Evolutionary conservation across 2,797 vertebrate genomes (phyloP), one percentile per base, ranked within the genome.

Genomic region (Cossypha niveicapilla): DNA sequence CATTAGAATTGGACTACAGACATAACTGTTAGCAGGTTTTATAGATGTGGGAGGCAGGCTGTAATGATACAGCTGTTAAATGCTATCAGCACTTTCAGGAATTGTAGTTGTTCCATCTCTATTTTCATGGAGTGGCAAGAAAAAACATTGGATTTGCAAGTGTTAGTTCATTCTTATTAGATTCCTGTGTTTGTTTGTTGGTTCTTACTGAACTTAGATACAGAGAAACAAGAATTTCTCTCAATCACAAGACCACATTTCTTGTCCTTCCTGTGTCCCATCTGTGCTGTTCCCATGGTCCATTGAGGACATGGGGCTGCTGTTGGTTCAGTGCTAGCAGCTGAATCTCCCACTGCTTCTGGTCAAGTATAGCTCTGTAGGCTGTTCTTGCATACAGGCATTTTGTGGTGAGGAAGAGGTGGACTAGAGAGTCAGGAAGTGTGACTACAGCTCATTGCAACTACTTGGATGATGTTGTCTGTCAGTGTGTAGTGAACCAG

Each of bases 281-380:
- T n/a, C n/a, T n/a, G n/a, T 25, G 35, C 37, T 70, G 17, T 39
- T 77, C 63, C 68, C 39, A 6, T 41, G 37, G 30, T 39, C 27
- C 1, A 2, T 0, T 21, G n/a, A 37, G 37, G 15, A 62, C 25
- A 17, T 5, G 7, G 34, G 17, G 16, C 25, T 73, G 34, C 28
- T 37, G 11, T 57, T 34, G 35, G 13, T 17, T 6, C 6, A 17
- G 27, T 1, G 0, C 48, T 42, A 11, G 44, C 11, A 65, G 30
- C 56, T 47, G 37, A 32, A 28, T 71, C 22, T 30, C 60, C 24
- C 25, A 2, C n/a, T 77, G 54, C n/a, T 83, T 34, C 34, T 82
- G 75, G 8, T 71, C 58, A 23, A 28, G 12, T n/a, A 9, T 1
- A n/a, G 56, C 27, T 57, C 25, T 24, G 3, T 8, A 62, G 37